These are phyloP conservation scores for Symphodus melops DNA, from an alignment of 2,113 vertebrate species.

Conservation along the genomic window DNA sequence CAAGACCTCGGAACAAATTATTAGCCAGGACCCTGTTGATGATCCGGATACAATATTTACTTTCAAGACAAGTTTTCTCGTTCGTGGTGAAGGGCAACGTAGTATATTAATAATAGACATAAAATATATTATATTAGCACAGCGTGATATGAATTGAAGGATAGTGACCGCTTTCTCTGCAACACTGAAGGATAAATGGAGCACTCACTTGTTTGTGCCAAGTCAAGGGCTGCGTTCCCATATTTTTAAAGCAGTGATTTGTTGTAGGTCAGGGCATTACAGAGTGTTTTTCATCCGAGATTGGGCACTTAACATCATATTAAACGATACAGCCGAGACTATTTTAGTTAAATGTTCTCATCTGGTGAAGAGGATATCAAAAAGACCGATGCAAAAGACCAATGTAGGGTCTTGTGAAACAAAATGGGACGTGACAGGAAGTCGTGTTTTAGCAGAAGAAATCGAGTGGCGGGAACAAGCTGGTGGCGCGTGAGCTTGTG, in stretches of 20 bases:
- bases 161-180: not conserved
- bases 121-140: no score
- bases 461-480: slow-evolving; percentile 43
- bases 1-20: slow-evolving; percentile 1
- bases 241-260: not conserved
- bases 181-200: slow-evolving; percentile 31
- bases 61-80: not conserved
- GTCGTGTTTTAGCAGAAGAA: not conserved
- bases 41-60: not conserved
- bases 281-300: fast-evolving
- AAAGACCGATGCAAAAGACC: not conserved
- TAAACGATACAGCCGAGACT: fast-evolving
- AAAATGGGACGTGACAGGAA: slow-evolving; percentile 53
- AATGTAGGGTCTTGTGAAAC: not conserved
- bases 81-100: not conserved
- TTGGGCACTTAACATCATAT: fast-evolving
- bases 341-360: fast-evolving
- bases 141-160: no score
- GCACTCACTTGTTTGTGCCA: slow-evolving; percentile 7
- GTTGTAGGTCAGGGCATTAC: fast-evolving
- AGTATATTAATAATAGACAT: no score
- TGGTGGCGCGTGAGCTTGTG: not conserved
- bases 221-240: slow-evolving; percentile 26
- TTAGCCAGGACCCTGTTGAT: not conserved
- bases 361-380: not conserved